Conservation (phyloP, 1,140 invertebrate genomes). For the Leptinotarsa lineolata region DNA sequence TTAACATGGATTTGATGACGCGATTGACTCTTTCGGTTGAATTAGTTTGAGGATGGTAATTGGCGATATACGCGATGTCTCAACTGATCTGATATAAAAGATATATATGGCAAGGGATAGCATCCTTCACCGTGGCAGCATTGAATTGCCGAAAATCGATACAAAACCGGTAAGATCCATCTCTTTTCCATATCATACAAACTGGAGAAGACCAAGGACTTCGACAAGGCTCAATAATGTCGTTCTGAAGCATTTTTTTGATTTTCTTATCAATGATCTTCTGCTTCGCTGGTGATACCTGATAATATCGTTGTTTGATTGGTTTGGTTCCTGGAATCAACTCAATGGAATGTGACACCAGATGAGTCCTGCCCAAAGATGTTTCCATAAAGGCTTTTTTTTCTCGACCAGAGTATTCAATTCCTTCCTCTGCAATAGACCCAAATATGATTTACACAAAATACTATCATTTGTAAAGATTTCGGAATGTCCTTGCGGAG, state of each 20-base stretch:
- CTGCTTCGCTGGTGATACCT: neutral
- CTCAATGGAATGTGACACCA: neutral
- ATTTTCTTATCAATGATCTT: neutral
- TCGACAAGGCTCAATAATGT: neutral
- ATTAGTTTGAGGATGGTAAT: conserved; percentile 34
- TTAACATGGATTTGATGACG: conserved; percentile 48
- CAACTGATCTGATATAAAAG: conserved; percentile 45
- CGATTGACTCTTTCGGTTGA: conserved; percentile 40
- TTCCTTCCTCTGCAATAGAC: no score
- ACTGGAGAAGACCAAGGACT: conserved; percentile 39
- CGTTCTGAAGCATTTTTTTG: neutral
- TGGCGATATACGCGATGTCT: conserved; percentile 27
- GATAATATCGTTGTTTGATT: neutral
- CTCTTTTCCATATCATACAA: conserved; percentile 46
- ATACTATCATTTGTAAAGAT: no score
- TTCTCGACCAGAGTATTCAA: neutral
- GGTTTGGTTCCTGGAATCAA: neutral
- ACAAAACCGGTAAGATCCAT: conserved; percentile 41
- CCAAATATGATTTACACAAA: no score
- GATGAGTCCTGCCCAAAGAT: neutral
- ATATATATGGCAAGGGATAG: conserved; percentile 24
- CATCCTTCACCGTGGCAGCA: conserved; percentile 19
- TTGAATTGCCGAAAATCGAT: conserved; percentile 52
- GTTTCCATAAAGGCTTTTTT: neutral
- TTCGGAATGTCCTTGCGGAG: no score